Evolutionary conservation across 2,113 vertebrate genomes (phyloP).

Genomic region (Calidris pygmaea): DNA sequence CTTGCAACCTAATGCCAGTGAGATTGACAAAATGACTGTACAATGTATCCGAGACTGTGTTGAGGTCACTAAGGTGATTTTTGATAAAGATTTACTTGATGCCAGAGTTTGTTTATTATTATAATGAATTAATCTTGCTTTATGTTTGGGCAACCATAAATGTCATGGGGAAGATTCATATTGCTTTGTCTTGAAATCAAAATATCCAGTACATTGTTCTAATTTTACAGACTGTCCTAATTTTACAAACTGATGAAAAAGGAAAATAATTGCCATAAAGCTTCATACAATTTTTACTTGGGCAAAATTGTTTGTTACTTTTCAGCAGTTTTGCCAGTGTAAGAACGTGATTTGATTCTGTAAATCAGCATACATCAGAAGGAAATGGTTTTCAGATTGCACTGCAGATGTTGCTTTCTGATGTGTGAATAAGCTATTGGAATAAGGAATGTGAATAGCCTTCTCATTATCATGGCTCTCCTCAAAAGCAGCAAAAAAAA

Average conservation of each 20-base stretch:
- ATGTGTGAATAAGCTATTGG: neutral
- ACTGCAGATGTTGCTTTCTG: neutral
- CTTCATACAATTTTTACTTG: neutral
- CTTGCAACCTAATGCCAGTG: conserved; percentile 79
- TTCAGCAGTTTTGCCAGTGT: neutral
- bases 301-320: neutral
- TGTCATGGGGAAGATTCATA: neutral
- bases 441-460: neutral
- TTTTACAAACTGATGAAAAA: neutral
- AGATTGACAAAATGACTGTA: conserved; percentile 81
- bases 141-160: neutral
- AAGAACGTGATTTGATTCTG: neutral
- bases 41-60: conserved; percentile 84
- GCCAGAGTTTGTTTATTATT: neutral
- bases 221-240: neutral
- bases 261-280: neutral
- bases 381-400: neutral
- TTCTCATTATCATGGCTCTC: neutral
- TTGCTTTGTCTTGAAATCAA: neutral
- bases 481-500: neutral
- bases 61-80: conserved; percentile 85
- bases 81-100: neutral
- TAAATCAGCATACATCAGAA: neutral
- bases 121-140: neutral
- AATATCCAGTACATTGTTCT: neutral